phyloP scores from a whole-genome alignment of 2,888 invertebrate species.

The Raillietiella orientalis region DNA sequence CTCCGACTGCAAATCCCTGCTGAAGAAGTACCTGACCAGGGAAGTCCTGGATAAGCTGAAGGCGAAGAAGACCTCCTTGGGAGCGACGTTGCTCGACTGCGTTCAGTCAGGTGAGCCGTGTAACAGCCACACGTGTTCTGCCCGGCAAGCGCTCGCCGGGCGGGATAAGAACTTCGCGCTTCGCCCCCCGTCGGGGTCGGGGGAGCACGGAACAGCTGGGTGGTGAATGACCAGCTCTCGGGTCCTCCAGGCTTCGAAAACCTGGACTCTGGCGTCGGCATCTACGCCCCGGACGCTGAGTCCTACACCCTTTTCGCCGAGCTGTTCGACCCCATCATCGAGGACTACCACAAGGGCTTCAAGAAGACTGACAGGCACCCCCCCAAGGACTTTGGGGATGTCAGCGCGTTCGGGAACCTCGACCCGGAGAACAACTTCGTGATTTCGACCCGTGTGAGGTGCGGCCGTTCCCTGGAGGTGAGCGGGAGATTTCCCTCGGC shows the following conservation, averaged over 20 bases:
- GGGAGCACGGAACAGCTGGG: too few species aligned
- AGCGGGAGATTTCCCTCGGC: not conserved
- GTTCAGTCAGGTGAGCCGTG: constrained; percentile 50
- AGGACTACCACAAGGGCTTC: constrained; percentile 86
- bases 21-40: constrained; percentile 79
- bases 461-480: constrained; percentile 40
- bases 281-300: constrained; percentile 92
- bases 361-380: constrained; percentile 82
- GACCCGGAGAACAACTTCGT: constrained; percentile 50
- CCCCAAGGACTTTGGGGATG: constrained; percentile 61
- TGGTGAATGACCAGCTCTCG: too few species aligned
- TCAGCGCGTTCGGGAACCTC: constrained; percentile 55
- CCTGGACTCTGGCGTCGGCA: constrained; percentile 79
- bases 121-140: not conserved
- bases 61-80: constrained; percentile 66
- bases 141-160: not conserved
- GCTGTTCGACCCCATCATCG: constrained; percentile 88
- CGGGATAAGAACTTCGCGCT: not conserved
- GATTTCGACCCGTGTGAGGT: constrained; percentile 80
- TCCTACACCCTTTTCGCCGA: constrained; percentile 67
- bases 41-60: constrained; percentile 70
- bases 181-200: too few species aligned
- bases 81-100: constrained; percentile 67
- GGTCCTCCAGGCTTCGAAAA: constrained; percentile 65
- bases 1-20: constrained; percentile 59